These are phyloP conservation scores for Trogon melanurus DNA, from an alignment of 2,113 vertebrate species.

Conservation along the genomic window DNA sequence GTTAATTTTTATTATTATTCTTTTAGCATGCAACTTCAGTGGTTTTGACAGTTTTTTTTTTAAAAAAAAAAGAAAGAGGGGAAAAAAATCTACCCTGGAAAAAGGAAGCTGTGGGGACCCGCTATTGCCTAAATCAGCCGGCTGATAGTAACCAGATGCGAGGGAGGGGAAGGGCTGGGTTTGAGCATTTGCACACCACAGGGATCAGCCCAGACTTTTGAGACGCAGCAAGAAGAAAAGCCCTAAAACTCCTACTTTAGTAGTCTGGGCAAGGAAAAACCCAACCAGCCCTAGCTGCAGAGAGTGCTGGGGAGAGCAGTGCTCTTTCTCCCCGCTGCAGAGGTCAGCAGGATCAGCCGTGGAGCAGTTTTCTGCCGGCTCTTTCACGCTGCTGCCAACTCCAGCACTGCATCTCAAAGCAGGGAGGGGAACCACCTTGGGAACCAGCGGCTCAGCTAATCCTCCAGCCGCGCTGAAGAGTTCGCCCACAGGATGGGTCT, in stretches of 20 bases:
- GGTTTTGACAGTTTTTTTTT: not conserved
- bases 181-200: not conserved
- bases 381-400: not conserved
- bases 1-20: not conserved
- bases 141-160: not conserved
- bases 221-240: not conserved
- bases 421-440: not conserved
- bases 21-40: not conserved
- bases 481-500: not conserved
- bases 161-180: not conserved
- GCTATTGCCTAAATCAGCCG: not conserved
- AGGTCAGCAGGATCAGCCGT: not conserved
- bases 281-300: not conserved
- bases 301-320: not conserved
- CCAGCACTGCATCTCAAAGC: not conserved
- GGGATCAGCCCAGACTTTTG: not conserved
- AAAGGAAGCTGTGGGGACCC: not conserved
- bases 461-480: not conserved
- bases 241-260: not conserved
- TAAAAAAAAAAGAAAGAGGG: not conserved
- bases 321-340: not conserved
- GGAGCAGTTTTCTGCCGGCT: fast-evolving
- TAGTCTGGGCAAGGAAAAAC: not conserved
- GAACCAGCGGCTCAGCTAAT: not conserved
- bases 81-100: not conserved